phyloP scores from a whole-genome alignment of 2,888 invertebrate species.

The Nephrotoma appendiculata region DNA sequence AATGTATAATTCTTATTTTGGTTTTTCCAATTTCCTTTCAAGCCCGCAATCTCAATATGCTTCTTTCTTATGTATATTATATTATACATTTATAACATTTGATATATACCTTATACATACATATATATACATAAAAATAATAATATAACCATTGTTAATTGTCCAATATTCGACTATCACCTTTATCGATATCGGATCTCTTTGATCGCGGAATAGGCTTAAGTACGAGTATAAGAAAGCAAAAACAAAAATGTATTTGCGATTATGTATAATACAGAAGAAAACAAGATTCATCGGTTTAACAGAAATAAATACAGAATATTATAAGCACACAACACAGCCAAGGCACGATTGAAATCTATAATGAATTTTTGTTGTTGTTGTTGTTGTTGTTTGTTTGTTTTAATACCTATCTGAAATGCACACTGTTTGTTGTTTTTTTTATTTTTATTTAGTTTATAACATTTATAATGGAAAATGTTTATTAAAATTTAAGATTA shows the following conservation, averaged over 20 bases:
- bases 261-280: neutral
- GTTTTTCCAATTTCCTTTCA: neutral
- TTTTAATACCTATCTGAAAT: neutral
- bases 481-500: neutral
- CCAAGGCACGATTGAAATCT: neutral
- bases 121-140: neutral
- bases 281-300: neutral
- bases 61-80: neutral
- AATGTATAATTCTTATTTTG: neutral
- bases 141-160: neutral
- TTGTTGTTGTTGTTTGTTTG: neutral
- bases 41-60: neutral
- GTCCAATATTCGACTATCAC: neutral
- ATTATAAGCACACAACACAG: neutral
- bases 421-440: neutral
- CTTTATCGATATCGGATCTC: neutral
- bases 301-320: neutral
- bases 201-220: neutral
- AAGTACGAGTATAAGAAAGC: neutral
- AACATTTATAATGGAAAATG: neutral
- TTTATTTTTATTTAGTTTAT: neutral
- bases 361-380: neutral
- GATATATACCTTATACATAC: neutral
- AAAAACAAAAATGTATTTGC: neutral
- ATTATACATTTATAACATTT: neutral